These are phyloP conservation scores for Ariopsis seemanni DNA, from an alignment of 2,113 vertebrate genomes.

Conservation along the genomic window DNA sequence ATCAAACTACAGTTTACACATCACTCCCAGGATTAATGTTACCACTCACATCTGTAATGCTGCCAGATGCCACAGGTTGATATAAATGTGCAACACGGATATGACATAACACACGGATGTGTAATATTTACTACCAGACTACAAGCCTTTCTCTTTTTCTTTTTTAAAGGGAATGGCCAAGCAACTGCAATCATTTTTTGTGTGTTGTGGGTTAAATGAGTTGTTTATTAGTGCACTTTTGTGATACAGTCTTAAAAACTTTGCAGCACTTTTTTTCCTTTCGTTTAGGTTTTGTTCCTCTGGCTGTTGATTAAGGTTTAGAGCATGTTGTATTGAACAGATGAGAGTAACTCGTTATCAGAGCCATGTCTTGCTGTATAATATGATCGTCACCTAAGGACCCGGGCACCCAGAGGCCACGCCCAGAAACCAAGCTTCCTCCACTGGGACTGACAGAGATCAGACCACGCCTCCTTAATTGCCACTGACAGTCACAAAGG, in stretches of 20 bases:
- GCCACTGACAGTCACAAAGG: not conserved
- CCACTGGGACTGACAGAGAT: not conserved
- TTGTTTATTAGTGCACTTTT: not conserved
- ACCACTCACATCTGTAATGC: not conserved
- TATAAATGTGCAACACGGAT: not conserved
- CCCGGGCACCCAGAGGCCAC: not conserved
- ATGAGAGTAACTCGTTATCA: no score
- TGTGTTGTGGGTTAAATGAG: not conserved
- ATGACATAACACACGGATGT: not conserved
- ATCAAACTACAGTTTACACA: not conserved
- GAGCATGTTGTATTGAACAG: not conserved
- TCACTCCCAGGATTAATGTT: conserved; percentile 1
- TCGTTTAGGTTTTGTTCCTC: not conserved
- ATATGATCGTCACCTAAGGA: no score
- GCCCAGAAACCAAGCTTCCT: not conserved
- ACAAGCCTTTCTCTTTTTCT: not conserved
- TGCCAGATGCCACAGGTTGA: not conserved
- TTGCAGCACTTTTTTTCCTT: not conserved
- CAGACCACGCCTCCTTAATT: no score
- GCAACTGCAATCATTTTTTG: not conserved
- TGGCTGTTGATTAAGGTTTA: not conserved
- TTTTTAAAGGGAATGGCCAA: not conserved
- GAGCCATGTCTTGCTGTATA: not conserved
- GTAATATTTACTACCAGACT: not conserved
- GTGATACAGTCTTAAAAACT: not conserved